Evolutionary conservation across 2,888 invertebrate species (phyloP), one percentile per base, ranked within the genome.

Genomic region (Monochamus alternatus): DNA sequence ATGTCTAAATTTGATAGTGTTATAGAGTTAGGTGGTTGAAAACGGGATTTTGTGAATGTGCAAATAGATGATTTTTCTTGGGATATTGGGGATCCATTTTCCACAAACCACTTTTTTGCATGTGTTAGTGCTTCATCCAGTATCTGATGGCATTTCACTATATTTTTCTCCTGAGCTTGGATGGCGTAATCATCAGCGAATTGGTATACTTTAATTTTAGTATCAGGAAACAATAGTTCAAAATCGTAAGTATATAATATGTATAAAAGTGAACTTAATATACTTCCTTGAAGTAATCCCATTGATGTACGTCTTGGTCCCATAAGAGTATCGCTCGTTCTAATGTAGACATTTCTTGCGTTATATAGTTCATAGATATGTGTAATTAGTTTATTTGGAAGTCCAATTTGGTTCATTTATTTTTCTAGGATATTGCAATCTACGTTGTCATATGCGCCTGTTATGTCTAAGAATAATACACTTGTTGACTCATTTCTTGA

Each of bases 201-300:
- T 55, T 55, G 55, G n/a, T 14, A 55, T 7, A 55, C n/a, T 5
- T 55, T 55, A n/a, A 55, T 5, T n/a, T 12, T 3, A 22, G 14
- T 55, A 14, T 14, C 8, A 12, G 12, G 3, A 14, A 32, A 22
- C n/a, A 7, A 14, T 30, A 3, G 63, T 63, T 43, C 62, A n/a
- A 63, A 63, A 9, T 63, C 63, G 14, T 63, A 43, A 43, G 63
- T 14, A 38, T 63, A 44, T 63, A 63, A 43, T n/a, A 63, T 43
- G 7, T 63, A 63, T n/a, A 43, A 43, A 5, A 63, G 14, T 7
- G 63, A 43, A 10, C 63, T 63, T 63, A 63, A 43, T 5, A 63
- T 63, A 8, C 63, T 44, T 14, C 63, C 63, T 43, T 63, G 63
- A n/a, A 43, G 63, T 22, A 63, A n/a, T 3, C 63, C 38, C 4